Evolutionary conservation across 2,888 invertebrate genomes (phyloP).

Genomic region (Xestia c-nigrum): DNA sequence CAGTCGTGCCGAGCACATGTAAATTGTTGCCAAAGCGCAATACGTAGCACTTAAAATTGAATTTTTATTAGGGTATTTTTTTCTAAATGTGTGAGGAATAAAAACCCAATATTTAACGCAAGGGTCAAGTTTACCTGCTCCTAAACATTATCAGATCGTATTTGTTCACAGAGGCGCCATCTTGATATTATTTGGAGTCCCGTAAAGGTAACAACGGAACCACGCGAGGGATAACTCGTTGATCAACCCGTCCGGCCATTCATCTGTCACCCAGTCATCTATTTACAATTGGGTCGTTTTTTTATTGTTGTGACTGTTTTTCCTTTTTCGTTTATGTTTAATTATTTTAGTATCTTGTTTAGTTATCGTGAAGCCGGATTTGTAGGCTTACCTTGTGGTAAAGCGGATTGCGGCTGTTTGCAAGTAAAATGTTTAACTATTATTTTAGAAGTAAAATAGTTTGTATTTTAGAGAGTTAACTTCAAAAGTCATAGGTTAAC

Average conservation of each 20-base stretch:
- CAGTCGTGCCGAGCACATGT: conserved; percentile 38
- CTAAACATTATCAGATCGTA: conserved; percentile 77
- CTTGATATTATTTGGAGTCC: conserved; percentile 69
- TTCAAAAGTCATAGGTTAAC: not conserved
- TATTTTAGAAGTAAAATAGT: not conserved
- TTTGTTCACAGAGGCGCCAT: conserved; percentile 78
- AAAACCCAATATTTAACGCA: conserved; percentile 70
- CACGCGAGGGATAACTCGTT: conserved; percentile 63
- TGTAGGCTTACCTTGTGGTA: not conserved
- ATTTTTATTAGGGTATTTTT: conserved; percentile 72
- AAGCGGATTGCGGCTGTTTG: not conserved
- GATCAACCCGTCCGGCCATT: conserved; percentile 68
- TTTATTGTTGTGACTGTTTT: conserved; percentile 46
- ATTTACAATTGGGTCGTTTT: conserved; percentile 61
- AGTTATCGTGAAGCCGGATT: not conserved
- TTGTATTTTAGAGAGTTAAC: no score
- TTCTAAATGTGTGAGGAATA: conserved; percentile 61
- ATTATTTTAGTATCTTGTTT: conserved; percentile 30
- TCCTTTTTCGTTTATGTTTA: conserved; percentile 42
- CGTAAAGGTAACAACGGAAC: conserved; percentile 65
- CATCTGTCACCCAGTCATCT: conserved; percentile 69
- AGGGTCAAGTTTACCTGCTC: conserved; percentile 77
- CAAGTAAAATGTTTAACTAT: not conserved
- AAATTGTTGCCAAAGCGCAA: conserved; percentile 66
- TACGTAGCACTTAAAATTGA: conserved; percentile 66